These are phyloP conservation scores for Podarcis raffonei DNA, from an alignment of 2,113 vertebrate genomes.

Conservation along the genomic window DNA sequence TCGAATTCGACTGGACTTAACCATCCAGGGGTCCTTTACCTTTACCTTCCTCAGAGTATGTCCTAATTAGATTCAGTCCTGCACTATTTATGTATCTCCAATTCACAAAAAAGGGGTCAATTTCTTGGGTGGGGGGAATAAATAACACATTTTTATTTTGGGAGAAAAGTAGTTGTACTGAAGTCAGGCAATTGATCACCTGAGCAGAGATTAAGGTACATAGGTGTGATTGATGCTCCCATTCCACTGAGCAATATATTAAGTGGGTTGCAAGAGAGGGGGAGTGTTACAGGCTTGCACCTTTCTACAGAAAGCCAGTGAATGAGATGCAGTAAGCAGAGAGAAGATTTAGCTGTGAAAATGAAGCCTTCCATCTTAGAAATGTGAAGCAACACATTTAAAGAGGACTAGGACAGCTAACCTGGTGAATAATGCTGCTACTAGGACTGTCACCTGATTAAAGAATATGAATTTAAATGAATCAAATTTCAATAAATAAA, in stretches of 20 bases:
- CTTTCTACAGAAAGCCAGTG: constrained; percentile 17
- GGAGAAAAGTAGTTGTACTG: not conserved
- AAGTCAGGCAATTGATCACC: not conserved
- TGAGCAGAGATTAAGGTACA: not conserved
- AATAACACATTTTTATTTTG: fast-evolving
- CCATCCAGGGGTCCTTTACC: too few relatives aligned
- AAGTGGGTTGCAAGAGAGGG: not conserved
- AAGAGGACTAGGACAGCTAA: not conserved
- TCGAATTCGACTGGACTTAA: too few relatives aligned
- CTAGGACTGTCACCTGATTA: not conserved
- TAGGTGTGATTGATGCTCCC: not conserved
- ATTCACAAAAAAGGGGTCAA: fast-evolving
- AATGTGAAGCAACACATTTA: not conserved
- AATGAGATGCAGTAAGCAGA: not conserved
- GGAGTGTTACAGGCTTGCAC: constrained; percentile 25
- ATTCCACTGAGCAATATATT: constrained; percentile 11
- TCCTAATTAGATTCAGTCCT: too few relatives aligned
- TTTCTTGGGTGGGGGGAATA: not conserved
- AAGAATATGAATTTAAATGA: not conserved
- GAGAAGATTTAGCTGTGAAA: constrained; percentile 41
- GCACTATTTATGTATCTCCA: not conserved
- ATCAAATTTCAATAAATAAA: not conserved
- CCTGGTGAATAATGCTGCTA: constrained; percentile 15
- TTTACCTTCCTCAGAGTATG: too few relatives aligned
- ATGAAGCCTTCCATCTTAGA: constrained; percentile 33